Evolutionary conservation across 1,140 invertebrate species (phyloP), one percentile per base, ranked within the genome.

Genomic region (Andricus grossulariae): DNA sequence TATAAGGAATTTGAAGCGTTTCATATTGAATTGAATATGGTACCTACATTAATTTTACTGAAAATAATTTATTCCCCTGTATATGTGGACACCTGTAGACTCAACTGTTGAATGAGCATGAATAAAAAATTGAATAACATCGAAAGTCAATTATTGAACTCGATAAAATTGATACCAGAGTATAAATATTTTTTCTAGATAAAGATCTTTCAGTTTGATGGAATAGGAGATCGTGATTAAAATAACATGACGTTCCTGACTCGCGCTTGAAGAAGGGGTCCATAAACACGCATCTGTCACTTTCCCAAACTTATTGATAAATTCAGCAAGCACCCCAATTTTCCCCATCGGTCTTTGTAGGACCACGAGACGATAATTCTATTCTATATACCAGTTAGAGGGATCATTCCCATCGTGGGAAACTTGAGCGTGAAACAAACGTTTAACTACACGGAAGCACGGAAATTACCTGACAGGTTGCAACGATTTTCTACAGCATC

Each of bases 241-340:
- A 66, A 66, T 66, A 25, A 16, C 39, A 39, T 16, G 39, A 39
- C 60, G 60, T 45, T 45, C 7, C 16, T 18, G 51, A 55, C n/a
- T 45, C 19, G 60, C 32, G 32, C 25, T 66, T 21, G 39, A 66
- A 39, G 39, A 66, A 32, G 25, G 60, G 25, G 60, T 4, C 60
- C 39, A 39, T 66, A 70, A 70, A 66, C 55, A 76, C 50, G 50
- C 78, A 77, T 60, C 76, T 81, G 76, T 66, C 60, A 45, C 32
- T 60, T 75, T 81, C 76, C 73, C 76, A 78, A 74, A 71, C 50
- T 74, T 74, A 78, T 78, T 55, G 79, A 78, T 78, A 78, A 78
- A 80, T 66, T 66, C 25, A 16, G 39, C 60, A 39, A 66, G 60
- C 60, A 66, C 60, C 60, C 60, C 39, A 66, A 66, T 66, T 66